Conservation (phyloP, 2,113 vertebrate genomes). For the Syngnathoides biaculeatus region DNA sequence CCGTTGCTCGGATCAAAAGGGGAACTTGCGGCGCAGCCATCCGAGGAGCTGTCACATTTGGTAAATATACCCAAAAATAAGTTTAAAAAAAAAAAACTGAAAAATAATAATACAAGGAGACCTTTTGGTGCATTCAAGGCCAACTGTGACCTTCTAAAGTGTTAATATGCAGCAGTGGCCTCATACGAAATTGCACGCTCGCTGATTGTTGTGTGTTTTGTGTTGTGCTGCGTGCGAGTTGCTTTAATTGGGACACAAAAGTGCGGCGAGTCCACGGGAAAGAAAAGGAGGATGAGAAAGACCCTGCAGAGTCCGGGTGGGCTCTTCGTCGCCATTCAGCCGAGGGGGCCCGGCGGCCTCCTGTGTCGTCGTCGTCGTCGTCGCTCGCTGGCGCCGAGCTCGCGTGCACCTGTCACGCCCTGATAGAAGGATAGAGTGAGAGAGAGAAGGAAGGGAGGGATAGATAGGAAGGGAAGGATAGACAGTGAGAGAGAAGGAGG, state of each 20-base stretch:
- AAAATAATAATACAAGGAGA: slow-evolving; percentile 12
- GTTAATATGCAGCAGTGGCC: slow-evolving; percentile 8
- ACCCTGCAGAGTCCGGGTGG: slow-evolving; percentile 44
- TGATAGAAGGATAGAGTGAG: background rate
- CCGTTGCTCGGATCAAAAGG: slow-evolving; percentile 51
- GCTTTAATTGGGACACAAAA: slow-evolving; percentile 53
- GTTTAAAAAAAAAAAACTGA: no score
- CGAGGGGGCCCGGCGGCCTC: slow-evolving; percentile 12
- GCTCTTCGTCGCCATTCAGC: slow-evolving; percentile 40
- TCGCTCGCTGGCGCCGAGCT: background rate
- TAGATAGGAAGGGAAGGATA: no score
- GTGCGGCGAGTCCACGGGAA: slow-evolving; percentile 28
- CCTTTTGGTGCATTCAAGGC: slow-evolving; percentile 34
- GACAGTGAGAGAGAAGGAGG: no score
- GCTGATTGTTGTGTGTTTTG: background rate
- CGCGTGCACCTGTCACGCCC: background rate
- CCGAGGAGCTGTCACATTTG: background rate
- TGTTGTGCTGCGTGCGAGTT: background rate
- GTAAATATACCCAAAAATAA: background rate
- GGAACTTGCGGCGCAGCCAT: slow-evolving; percentile 12
- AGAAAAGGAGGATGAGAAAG: slow-evolving; percentile 48
- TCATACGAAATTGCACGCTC: background rate
- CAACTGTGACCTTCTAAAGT: slow-evolving; percentile 3
- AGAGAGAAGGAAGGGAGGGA: no score
- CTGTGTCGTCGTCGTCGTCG: no score